phyloP scores from a whole-genome alignment of 2,113 vertebrate species.

The Tachysurus vachellii region DNA sequence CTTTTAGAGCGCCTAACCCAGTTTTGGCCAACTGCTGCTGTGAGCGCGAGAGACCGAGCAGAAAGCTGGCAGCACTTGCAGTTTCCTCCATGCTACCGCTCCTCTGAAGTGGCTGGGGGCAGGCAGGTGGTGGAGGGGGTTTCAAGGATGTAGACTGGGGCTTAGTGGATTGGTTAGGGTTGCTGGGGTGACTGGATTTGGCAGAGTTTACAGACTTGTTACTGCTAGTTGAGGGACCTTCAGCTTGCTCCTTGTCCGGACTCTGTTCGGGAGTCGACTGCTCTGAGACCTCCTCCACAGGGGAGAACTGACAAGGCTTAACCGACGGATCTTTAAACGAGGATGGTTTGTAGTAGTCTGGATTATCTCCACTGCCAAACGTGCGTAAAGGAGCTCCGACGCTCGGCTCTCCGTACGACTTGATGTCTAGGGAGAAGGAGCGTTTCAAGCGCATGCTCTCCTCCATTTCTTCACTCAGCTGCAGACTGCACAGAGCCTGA shows the following conservation, averaged over 20 bases:
- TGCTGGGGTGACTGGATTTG: conserved; percentile 63
- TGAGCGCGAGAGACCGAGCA: conserved; percentile 83
- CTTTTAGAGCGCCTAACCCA: conserved; percentile 77
- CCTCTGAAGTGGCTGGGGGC: conserved; percentile 76
- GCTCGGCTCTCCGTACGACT: conserved; percentile 71
- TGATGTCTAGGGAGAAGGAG: conserved; percentile 93
- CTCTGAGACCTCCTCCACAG: conserved; percentile 89
- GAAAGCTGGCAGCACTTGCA: conserved; percentile 73
- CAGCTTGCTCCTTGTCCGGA: conserved; percentile 79
- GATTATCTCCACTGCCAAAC: conserved; percentile 66
- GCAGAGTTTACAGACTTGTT: conserved; percentile 42
- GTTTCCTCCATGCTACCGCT: conserved; percentile 89
- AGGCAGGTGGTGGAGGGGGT: conserved; percentile 44
- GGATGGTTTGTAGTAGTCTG: conserved; percentile 78
- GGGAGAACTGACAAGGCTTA: conserved; percentile 90
- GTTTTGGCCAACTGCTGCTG: conserved; percentile 84
- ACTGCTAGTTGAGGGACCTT: conserved; percentile 43
- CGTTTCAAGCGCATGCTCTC: conserved; percentile 86
- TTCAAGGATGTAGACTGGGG: conserved; percentile 54
- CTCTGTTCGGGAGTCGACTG: conserved; percentile 84
- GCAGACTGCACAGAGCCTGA: conserved; percentile 79
- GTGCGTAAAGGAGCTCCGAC: conserved; percentile 54
- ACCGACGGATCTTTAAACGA: conserved; percentile 71
- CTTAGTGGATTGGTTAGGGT: conserved; percentile 42
- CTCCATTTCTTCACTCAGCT: conserved; percentile 76